Evolutionary conservation across 2,888 invertebrate genomes (phyloP).

Genomic region (Brenthis daphne): DNA sequence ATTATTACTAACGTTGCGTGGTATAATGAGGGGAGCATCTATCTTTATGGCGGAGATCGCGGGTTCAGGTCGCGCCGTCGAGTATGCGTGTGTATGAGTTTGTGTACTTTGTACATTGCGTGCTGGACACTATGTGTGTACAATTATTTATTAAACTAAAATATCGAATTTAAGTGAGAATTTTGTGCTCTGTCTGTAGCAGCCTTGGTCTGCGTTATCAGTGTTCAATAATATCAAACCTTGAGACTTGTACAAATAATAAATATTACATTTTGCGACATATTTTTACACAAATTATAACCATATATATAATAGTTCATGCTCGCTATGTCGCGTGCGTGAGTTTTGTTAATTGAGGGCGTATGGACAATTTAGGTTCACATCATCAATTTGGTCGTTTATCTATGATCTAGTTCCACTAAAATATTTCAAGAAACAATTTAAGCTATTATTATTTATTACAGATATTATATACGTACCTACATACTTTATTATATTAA

Average conservation of each 20-base stretch:
- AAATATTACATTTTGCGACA: neutral
- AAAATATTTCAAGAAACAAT: neutral
- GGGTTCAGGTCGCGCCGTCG: no score
- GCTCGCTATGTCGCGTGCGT: neutral
- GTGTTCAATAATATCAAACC: constrained; percentile 10
- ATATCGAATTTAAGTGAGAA: neutral
- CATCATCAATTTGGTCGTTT: neutral
- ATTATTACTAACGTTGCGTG: no score
- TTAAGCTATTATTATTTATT: neutral
- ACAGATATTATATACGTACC: neutral
- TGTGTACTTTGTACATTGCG: no score
- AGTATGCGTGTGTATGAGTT: no score
- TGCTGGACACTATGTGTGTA: no score
- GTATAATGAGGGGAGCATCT: no score
- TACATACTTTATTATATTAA: neutral
- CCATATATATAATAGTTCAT: neutral
- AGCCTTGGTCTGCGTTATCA: constrained; percentile 15
- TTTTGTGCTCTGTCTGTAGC: neutral
- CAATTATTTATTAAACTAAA: neutral
- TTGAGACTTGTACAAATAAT: constrained; percentile 14
- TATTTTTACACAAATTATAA: constrained; percentile 3
- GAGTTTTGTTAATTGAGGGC: neutral
- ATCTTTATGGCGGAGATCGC: no score
- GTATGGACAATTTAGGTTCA: constrained; percentile 4
- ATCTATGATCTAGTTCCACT: neutral